A percentile compares a stretch with the other conserved stretches of the same genome.
phyloP scores from a whole-genome alignment of 2,113 vertebrate species.

The Theristicus caerulescens region DNA sequence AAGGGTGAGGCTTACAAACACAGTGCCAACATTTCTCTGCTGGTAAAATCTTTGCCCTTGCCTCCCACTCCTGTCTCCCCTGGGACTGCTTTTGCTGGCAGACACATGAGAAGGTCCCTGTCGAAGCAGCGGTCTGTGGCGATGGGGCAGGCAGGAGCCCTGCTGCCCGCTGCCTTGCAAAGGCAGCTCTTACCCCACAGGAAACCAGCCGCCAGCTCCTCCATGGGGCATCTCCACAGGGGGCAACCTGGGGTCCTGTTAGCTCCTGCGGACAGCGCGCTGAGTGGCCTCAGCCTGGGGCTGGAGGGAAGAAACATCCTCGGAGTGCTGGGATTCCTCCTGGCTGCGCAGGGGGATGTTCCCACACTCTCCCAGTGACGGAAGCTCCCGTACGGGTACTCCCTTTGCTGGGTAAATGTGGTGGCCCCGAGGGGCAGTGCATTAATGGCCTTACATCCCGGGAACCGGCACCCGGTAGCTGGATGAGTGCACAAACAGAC shows the following conservation, averaged over 20 bases:
- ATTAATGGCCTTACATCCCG: background rate
- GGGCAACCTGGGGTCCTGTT: rapidly evolving
- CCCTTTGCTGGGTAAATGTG: background rate
- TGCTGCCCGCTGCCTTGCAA: background rate
- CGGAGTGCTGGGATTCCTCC: rapidly evolving
- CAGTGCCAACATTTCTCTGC: background rate
- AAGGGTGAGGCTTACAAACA: background rate
- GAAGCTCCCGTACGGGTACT: background rate
- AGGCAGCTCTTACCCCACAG: background rate
- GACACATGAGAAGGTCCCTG: background rate
- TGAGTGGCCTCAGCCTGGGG: background rate
- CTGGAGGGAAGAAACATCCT: background rate
- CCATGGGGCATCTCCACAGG: rapidly evolving
- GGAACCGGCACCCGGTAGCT: background rate
- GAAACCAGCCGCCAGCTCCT: background rate
- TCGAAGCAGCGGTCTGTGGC: background rate
- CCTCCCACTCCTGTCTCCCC: background rate
- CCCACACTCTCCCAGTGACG: rapidly evolving
- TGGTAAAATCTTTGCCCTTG: background rate
- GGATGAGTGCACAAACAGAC: background rate
- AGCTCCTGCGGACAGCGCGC: background rate
- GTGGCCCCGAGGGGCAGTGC: too few species aligned
- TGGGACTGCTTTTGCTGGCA: background rate
- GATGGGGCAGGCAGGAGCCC: background rate
- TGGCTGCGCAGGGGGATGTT: rapidly evolving